phyloP scores from a whole-genome alignment of 1,140 invertebrate species.

The Laupala kohalensis region DNA sequence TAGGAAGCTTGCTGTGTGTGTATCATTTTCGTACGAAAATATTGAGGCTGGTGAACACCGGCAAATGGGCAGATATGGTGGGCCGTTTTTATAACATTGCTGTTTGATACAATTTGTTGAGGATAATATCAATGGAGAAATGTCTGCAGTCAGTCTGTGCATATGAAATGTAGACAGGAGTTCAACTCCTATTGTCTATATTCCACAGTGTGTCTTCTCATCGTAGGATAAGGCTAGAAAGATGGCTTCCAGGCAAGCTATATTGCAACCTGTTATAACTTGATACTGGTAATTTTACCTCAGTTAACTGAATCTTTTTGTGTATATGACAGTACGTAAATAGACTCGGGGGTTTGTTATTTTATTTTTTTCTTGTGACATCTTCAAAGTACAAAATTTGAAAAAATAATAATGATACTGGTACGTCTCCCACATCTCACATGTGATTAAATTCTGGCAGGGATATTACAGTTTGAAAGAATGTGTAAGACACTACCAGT shows the following conservation, averaged over 20 bases:
- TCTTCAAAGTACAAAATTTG: conserved; percentile 8
- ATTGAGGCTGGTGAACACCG: neutral
- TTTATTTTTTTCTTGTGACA: neutral
- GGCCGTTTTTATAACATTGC: neutral
- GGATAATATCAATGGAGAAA: neutral
- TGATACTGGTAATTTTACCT: conserved; percentile 2
- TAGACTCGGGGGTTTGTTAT: conserved; percentile 2
- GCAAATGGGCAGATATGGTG: neutral
- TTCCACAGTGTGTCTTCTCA: neutral
- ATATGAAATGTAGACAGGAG: neutral
- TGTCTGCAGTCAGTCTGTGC: neutral
- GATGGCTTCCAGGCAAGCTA: conserved; percentile 4
- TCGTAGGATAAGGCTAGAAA: neutral
- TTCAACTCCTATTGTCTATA: neutral
- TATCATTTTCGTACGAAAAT: neutral
- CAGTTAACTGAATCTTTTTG: neutral
- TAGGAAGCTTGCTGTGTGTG: neutral
- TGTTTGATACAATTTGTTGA: neutral
- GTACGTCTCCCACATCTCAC: neutral
- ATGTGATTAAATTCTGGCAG: neutral
- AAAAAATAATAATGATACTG: neutral
- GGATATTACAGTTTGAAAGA: neutral
- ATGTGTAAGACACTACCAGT: neutral
- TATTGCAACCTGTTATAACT: conserved; percentile 3
- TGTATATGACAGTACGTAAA: conserved; percentile 1